These are phyloP conservation scores for Apocheima hispidaria DNA, from an alignment of 2,888 invertebrate species.

Conservation along the genomic window DNA sequence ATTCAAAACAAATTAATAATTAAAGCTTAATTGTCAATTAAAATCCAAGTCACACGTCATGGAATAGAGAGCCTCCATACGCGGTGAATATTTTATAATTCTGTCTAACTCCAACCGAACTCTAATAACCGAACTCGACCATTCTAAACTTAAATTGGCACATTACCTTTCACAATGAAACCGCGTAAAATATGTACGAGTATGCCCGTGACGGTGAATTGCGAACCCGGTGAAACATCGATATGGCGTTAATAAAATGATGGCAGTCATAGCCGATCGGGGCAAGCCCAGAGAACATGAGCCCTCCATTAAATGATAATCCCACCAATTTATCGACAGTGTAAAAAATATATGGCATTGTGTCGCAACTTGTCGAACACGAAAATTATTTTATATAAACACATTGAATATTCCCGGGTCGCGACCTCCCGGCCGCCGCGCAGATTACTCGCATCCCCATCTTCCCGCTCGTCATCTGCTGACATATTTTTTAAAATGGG, in stretches of 20 bases:
- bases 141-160: constrained; percentile 70
- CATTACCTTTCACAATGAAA: constrained; percentile 72
- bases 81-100: constrained; percentile 67
- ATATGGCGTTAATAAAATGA: constrained; percentile 84
- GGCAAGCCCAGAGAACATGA: constrained; percentile 83
- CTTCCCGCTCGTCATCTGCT: constrained; percentile 80
- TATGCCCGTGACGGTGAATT: constrained; percentile 59
- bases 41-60: constrained; percentile 68
- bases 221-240: constrained; percentile 65
- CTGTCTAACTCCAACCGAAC: constrained; percentile 69
- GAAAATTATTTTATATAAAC: constrained; percentile 86
- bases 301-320: constrained; percentile 86
- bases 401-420: constrained; percentile 82
- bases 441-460: constrained; percentile 72
- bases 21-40: constrained; percentile 68
- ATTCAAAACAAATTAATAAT: constrained; percentile 50
- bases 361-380: constrained; percentile 84
- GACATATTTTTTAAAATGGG: constrained; percentile 85
- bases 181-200: constrained; percentile 68
- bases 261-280: constrained; percentile 81
- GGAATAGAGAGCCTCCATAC: constrained; percentile 66
- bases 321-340: constrained; percentile 83
- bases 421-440: constrained; percentile 64
- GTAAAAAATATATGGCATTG: constrained; percentile 83
- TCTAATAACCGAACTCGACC: constrained; percentile 72